Evolutionary conservation across 2,113 vertebrate genomes (phyloP), one percentile per base, ranked within the genome.

Genomic region (Grallaria varia): DNA sequence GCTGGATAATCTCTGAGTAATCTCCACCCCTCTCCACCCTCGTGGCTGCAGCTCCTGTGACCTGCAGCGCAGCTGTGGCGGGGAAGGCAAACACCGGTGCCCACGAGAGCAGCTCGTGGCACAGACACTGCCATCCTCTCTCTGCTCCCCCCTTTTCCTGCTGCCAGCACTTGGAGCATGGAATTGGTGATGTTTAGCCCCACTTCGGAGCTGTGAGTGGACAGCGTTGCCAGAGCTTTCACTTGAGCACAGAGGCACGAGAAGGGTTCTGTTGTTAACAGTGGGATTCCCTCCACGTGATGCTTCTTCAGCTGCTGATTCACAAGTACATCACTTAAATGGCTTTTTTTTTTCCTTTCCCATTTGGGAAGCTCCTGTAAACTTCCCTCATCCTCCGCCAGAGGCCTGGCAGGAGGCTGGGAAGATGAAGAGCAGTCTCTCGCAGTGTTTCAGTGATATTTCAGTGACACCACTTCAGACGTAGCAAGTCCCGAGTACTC

Each of bases 51-150:
- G 39, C 2, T 58, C 53, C 75, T 6, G 59, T 2, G 20, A n/a
- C 47, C 79, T 8, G 21, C 75, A 30, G 84, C 3, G 1, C 6
- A 11, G 42, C 12, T 30, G 31, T 16, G 87, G 50, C 8, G 44
- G 33, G 39, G 20, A 44, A 39, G 49, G 49, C 2, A 10, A 79
- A 30, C 5, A 1, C 14, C 2, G 42, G 44, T 12, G 40, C 40
- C 63, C 64, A 17, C 3, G 0, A 7, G 6, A 3, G 42, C 2
- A 9, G 22, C 37, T 33, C 44, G 0, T n/a, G 2, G 0, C 28
- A 20, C 21, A 10, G 39, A 5, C 0, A 8, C 16, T 11, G 58
- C 30, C 33, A 6, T 25, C 56, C 27, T 15, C n/a, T 27, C n/a
- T 7, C 42, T 4, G 67, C 45, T 62, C 33, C 28, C 27, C 62